A percentile compares a stretch with the other conserved stretches of the same genome.
These are phyloP conservation scores for Amniataba percoides DNA, from an alignment of 2,797 vertebrate genomes.

Conservation along the genomic window DNA sequence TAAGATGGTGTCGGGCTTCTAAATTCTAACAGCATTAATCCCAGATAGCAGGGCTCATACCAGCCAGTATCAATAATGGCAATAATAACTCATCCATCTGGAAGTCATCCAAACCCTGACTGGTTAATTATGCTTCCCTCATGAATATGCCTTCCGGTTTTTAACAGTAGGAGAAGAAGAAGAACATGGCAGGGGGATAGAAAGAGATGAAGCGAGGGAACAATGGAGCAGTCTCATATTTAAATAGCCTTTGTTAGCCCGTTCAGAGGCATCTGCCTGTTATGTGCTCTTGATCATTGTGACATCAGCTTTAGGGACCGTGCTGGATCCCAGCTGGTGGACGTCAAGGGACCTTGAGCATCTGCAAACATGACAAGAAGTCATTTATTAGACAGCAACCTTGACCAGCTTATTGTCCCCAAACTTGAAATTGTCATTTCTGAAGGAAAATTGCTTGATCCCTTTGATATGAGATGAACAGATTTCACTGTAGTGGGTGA, in stretches of 20 bases:
- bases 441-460: constrained; percentile 53
- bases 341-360: constrained; percentile 72
- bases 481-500: constrained; percentile 52
- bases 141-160: constrained; percentile 83
- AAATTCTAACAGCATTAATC: constrained; percentile 87
- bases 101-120: constrained; percentile 81
- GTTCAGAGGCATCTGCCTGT: constrained; percentile 60
- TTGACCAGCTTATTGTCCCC: constrained; percentile 70
- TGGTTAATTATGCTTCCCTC: constrained; percentile 84
- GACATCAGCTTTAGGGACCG: constrained; percentile 56
- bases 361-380: constrained; percentile 80
- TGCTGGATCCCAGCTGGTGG: constrained; percentile 54
- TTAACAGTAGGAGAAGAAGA: constrained; percentile 70
- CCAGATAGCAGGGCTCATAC: constrained; percentile 80
- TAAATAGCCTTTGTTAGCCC: constrained; percentile 58
- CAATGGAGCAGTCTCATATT: constrained; percentile 55
- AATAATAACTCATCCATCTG: constrained; percentile 86
- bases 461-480: constrained; percentile 57
- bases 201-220: constrained; percentile 48
- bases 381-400: constrained; percentile 80
- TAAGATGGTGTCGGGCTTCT: constrained; percentile 83
- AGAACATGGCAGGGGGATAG: constrained; percentile 53
- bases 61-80: constrained; percentile 87
- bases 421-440: constrained; percentile 70
- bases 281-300: constrained; percentile 64